Evolutionary conservation across 1,140 invertebrate genomes (phyloP), one percentile per base, ranked within the genome.

Genomic region (Calliphora vicina): DNA sequence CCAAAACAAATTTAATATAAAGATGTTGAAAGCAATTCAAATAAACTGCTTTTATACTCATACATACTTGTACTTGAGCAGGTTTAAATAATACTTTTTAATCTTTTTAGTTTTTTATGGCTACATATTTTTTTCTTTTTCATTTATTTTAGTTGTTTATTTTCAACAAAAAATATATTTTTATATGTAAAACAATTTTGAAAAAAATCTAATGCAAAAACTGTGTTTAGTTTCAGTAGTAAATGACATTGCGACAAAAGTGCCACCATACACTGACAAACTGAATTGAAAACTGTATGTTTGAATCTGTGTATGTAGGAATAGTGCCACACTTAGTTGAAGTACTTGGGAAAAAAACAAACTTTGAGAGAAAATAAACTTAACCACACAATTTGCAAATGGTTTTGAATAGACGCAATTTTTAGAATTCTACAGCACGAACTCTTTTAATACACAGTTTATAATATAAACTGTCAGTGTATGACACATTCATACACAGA

Each of bases 341-440:
- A 67, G 61, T 67, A 67, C 12, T 9, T 67, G 12, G 1, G n/a
- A 67, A 67, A 67, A 67, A 23, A 67, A 67, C 9, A 67, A 67
- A 23, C 6, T 13, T 17, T 57, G 61, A 20, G 20, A 25, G 9
- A 67, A 67, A 67, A 67, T 23, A 23, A 67, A 67, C 61, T 67
- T 67, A 78, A 78, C 35, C 74, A 43, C 35, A 78, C 74, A 78
- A 78, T 78, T 78, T 78, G 74, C 74, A 78, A 78, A 78, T 78
- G 74, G 35, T 78, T 78, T 43, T 78, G 74, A 78, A 78, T 78
- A 78, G 74, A 78, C 17, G 74, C 35, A 78, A 78, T 45, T 45
- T 76, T 78, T 45, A 78, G 74, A 78, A 78, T 43, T 43, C 13
- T 50, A n/a, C n/a, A 20, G 74, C 74, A 43, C 17, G 35, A 43